Evolutionary conservation across 2,797 vertebrate species (phyloP), one percentile per base, ranked within the genome.

Genomic region (Gallirallus australis): DNA sequence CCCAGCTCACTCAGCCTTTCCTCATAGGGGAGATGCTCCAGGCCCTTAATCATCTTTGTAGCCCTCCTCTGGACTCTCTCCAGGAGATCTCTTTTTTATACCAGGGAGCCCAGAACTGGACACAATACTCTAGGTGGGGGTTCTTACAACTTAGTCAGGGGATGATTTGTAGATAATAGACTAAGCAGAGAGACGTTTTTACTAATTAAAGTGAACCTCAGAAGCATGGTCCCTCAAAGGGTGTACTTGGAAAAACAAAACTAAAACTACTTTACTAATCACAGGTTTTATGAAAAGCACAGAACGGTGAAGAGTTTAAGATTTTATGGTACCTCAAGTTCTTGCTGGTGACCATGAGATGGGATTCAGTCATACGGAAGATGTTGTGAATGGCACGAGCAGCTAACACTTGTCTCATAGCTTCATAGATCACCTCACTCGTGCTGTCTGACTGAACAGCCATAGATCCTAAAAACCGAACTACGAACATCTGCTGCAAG

Each of bases 371-470:
- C 96, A 98, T 99, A 30, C 98, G 99, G 98, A 99, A 99, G 97
- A 99, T 99, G 98, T 99, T 99, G 96, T 99, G 99, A 72, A 99
- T 99, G 54, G 99, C 99, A 12, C 99, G 98, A 18, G 99, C 99
- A 4, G 99, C 99, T 82, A 99, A 83, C 20, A 99, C 99, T 97
- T 99, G 99, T 92, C 99, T 98, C 99, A 99, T 99, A 2, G 99
- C 99, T 97, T 99, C 99, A 3, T 99, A 99, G 73, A 99, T 99
- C 83, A 99, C 99, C 69, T 99, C 99, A 2, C 98, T 97, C 3
- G 98, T 98, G 93, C 90, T 88, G 35, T 99, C 99, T 0, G 99
- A 98, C 68, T 98, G 98, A 42, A 99, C 99, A 1, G 99, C 99
- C 99, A 99, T 99, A 5, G 99, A 99, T 35, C 99, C 99, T 75